A percentile compares a stretch with the other conserved stretches of the same genome.
These are phyloP conservation scores for Microhierax caerulescens DNA, from an alignment of 2,797 vertebrate genomes.

Conservation along the genomic window DNA sequence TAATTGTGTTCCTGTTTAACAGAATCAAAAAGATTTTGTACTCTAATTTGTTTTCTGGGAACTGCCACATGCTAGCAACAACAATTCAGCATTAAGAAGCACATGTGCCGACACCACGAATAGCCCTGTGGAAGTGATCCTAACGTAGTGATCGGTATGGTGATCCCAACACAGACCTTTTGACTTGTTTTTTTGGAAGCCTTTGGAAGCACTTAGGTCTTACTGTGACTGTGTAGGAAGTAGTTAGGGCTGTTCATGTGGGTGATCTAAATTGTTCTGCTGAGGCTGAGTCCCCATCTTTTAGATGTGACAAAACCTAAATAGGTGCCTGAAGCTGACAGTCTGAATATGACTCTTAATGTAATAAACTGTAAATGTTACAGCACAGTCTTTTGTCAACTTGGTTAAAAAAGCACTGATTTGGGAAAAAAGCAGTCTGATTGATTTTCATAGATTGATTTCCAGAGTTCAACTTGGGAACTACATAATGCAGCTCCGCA, in stretches of 20 bases:
- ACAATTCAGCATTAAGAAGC: not conserved
- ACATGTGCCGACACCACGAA: not conserved
- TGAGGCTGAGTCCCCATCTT: not conserved
- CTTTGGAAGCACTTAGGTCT: not conserved
- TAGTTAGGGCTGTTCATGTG: not conserved
- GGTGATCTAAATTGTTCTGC: not conserved
- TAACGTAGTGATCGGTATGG: rapidly evolving
- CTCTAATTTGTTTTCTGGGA: not conserved
- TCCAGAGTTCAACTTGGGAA: not conserved
- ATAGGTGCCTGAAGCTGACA: not conserved
- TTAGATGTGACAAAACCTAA: not conserved
- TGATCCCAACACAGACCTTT: not conserved
- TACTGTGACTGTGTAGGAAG: not conserved
- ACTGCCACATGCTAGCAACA: not conserved
- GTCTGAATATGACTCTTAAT: not conserved
- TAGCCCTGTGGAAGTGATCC: not conserved
- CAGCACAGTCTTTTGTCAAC: not conserved
- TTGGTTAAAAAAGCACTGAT: not conserved
- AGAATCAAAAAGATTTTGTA: not conserved
- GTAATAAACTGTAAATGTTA: not conserved
- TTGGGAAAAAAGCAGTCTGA: not conserved
- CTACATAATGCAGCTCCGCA: not conserved
- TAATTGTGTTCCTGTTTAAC: not conserved
- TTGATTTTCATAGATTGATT: not conserved
- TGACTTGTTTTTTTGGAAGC: not conserved